A percentile compares a stretch with the other conserved stretches of the same genome.
Evolutionary conservation across 2,113 vertebrate species (phyloP).

Genomic region (Oplegnathus fasciatus): DNA sequence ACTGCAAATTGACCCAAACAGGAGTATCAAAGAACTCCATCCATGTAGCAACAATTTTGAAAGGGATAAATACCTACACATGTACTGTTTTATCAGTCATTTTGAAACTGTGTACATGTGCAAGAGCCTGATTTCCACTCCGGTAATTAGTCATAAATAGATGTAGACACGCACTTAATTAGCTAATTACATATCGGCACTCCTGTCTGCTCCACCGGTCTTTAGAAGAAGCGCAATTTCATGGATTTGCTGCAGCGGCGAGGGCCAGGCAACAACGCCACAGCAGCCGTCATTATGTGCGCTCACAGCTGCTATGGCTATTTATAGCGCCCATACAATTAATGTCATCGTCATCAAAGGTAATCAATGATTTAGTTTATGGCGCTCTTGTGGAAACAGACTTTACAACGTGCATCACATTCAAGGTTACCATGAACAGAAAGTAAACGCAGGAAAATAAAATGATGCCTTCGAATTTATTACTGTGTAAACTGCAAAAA

Average conservation of each 20-base stretch:
- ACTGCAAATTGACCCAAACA: no score
- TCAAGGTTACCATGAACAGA: no score
- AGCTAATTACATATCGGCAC: neutral
- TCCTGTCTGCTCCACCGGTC: neutral
- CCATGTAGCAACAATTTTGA: neutral
- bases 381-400: no score
- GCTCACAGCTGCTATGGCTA: neutral
- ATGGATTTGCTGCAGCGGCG: neutral
- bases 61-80: no score
- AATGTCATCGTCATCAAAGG: neutral
- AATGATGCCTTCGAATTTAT: no score
- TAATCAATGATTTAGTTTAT: neutral
- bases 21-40: no score
- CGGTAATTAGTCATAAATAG: neutral
- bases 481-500: no score
- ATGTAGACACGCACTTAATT: neutral
- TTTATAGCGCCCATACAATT: neutral
- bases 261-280: neutral
- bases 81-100: no score
- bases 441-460: no score
- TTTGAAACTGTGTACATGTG: no score
- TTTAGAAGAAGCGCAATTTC: neutral
- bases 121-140: neutral
- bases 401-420: no score
- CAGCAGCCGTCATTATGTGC: neutral